Evolutionary conservation across 2,797 vertebrate genomes (phyloP).

Genomic region (Falco rusticolus): DNA sequence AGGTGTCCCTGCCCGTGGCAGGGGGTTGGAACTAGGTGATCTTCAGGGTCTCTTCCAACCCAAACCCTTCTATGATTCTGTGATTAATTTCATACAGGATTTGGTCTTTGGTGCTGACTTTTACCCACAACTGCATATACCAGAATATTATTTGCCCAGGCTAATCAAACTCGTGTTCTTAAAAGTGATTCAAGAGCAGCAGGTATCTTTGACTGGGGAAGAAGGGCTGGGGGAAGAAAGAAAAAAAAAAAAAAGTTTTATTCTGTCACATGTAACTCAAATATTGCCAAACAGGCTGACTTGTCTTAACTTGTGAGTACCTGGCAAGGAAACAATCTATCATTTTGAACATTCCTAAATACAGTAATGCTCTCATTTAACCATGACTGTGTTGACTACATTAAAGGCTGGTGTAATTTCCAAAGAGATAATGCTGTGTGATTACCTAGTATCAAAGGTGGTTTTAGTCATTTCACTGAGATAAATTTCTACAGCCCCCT

Average conservation of each 20-base stretch:
- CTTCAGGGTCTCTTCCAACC: too few relatives aligned
- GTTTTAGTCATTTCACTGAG: background rate
- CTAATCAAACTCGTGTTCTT: background rate
- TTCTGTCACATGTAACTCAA: background rate
- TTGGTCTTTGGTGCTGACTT: background rate
- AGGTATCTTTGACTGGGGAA: background rate
- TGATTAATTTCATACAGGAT: background rate
- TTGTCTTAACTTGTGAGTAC: slow-evolving; percentile 6
- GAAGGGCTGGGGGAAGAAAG: too few relatives aligned
- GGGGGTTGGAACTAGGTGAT: too few relatives aligned
- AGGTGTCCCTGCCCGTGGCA: too few relatives aligned
- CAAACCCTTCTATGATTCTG: too few relatives aligned
- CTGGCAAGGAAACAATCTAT: background rate
- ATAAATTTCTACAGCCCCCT: background rate
- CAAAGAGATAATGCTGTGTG: background rate
- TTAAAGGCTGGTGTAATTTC: background rate
- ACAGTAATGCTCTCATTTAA: slow-evolving; percentile 14
- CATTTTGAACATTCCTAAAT: slow-evolving; percentile 1
- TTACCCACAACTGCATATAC: background rate
- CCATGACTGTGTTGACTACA: background rate
- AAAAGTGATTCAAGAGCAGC: background rate
- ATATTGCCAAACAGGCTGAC: background rate
- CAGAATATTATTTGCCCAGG: background rate
- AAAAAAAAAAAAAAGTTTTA: background rate
- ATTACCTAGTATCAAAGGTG: slow-evolving; percentile 19